Percentiles rank a stretch among this genome's conserved stretches.
phyloP scores from a whole-genome alignment of 2,888 invertebrate genomes.

The Drosophila cyrtoloma region DNA sequence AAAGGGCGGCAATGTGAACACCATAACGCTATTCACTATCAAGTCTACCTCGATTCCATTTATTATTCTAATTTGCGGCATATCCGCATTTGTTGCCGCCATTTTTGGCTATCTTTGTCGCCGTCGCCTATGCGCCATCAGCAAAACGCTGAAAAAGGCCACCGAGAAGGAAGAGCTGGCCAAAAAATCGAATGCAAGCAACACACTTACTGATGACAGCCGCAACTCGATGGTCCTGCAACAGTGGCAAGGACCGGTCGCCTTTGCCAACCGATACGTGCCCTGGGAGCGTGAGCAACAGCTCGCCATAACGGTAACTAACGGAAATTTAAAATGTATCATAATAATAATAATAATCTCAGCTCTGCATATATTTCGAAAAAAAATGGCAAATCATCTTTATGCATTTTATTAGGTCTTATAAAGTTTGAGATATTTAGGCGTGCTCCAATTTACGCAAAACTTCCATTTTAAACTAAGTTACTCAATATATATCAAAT shows the following conservation, averaged over 20 bases:
- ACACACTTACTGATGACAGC: conserved; percentile 83
- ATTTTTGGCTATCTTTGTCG: conserved; percentile 89
- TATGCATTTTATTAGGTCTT: not conserved
- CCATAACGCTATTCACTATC: conserved; percentile 78
- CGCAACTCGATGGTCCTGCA: conserved; percentile 88
- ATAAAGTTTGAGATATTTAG: not conserved
- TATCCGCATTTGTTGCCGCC: conserved; percentile 89
- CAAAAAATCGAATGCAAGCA: conserved; percentile 85
- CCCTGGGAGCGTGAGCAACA: conserved; percentile 90
- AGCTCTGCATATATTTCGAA: not conserved
- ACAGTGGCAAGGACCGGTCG: conserved; percentile 92
- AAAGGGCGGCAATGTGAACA: conserved; percentile 16
- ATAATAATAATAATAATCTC: not conserved
- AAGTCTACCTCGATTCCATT: conserved; percentile 90
- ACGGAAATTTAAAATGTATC: not conserved
- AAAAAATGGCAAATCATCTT: not conserved
- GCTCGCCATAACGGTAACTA: conserved; percentile 65
- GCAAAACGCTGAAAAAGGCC: conserved; percentile 86
- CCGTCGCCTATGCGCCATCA: conserved; percentile 89
- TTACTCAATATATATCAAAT: not conserved
- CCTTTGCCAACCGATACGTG: conserved; percentile 93
- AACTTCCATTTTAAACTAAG: not conserved
- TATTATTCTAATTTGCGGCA: conserved; percentile 88
- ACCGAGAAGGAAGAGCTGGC: conserved; percentile 91
- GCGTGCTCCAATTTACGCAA: not conserved